A percentile compares a stretch with the other conserved stretches of the same genome.
Evolutionary conservation across 2,797 vertebrate species (phyloP).

Genomic region (Psittacula echo): DNA sequence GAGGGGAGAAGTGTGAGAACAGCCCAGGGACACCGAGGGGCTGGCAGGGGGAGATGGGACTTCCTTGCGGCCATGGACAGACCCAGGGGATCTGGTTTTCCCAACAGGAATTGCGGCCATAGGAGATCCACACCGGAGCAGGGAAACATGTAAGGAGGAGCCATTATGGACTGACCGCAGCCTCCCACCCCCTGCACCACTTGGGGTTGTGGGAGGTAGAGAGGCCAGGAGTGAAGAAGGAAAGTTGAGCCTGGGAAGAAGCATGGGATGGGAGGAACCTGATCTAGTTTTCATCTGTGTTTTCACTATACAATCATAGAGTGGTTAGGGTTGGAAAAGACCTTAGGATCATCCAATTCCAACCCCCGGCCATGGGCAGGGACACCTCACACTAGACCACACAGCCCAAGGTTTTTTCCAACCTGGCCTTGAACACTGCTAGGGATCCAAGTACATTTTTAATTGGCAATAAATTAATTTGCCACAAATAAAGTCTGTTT

Average conservation of each 20-base stretch:
- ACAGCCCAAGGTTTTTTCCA: background rate
- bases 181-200: rapidly evolving
- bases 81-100: background rate
- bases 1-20: background rate
- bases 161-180: background rate
- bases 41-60: too few species aligned
- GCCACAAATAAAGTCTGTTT: background rate
- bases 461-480: background rate
- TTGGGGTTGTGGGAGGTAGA: rapidly evolving
- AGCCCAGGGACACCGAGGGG: background rate
- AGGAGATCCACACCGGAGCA: background rate
- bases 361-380: background rate
- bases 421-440: background rate
- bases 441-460: background rate
- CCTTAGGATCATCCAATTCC: background rate
- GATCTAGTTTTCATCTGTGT: background rate
- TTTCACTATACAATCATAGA: background rate
- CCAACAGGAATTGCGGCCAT: background rate
- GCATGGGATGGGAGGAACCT: rapidly evolving
- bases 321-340: background rate
- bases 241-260: background rate
- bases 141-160: rapidly evolving
- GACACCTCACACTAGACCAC: background rate
- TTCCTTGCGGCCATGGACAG: rapidly evolving
- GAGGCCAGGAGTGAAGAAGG: background rate